Evolutionary conservation across 2,888 invertebrate species (phyloP).

Genomic region (Cataglyphis cursor): DNA sequence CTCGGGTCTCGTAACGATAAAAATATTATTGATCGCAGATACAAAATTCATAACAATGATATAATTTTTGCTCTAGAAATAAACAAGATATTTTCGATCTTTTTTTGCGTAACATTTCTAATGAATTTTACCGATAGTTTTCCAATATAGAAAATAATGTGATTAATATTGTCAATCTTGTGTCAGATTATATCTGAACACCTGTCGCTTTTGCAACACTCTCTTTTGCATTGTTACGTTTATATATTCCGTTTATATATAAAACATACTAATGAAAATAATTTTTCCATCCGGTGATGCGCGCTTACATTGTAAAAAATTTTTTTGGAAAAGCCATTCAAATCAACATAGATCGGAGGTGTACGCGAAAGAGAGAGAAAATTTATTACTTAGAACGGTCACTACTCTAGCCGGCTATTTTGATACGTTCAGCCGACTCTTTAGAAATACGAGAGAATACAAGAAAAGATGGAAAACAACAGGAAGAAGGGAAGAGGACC

Average conservation of each 20-base stretch:
- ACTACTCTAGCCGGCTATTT: slow-evolving; percentile 29
- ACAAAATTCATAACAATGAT: background rate
- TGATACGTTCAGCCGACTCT: slow-evolving; percentile 22
- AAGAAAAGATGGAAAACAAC: slow-evolving; percentile 37
- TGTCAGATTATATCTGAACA: slow-evolving; percentile 3
- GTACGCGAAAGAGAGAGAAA: slow-evolving; percentile 44
- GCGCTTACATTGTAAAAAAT: slow-evolving; percentile 10
- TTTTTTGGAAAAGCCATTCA: slow-evolving; percentile 6
- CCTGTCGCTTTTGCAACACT: background rate
- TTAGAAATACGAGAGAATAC: slow-evolving; percentile 33
- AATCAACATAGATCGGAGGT: slow-evolving; percentile 8
- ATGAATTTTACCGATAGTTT: background rate
- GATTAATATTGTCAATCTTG: slow-evolving; percentile 2
- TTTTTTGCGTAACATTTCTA: background rate
- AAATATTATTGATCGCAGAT: slow-evolving; percentile 35
- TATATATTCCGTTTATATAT: background rate
- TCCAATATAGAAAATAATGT: background rate
- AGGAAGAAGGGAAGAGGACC: background rate
- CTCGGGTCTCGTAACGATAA: slow-evolving; percentile 30
- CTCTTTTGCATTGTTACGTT: background rate
- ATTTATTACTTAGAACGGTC: slow-evolving; percentile 56
- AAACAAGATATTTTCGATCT: background rate
- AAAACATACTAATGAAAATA: background rate
- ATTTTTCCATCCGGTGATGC: background rate
- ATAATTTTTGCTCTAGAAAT: background rate